These are phyloP conservation scores for Galeruca laticollis DNA, from an alignment of 2,888 invertebrate species.

Conservation along the genomic window DNA sequence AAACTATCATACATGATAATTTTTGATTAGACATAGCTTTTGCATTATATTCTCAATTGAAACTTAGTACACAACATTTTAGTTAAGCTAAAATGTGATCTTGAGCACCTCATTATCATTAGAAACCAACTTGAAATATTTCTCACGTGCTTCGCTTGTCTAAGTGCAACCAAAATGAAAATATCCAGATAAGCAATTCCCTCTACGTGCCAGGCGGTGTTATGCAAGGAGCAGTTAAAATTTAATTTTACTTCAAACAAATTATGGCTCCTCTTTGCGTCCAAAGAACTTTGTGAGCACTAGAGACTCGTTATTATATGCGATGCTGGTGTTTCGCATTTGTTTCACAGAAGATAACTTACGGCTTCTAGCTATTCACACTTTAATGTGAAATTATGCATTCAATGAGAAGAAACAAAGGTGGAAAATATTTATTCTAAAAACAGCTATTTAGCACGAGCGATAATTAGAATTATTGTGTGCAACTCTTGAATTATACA, in stretches of 20 bases:
- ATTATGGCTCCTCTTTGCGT: constrained; percentile 41
- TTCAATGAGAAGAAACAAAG: neutral
- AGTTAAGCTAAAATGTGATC: constrained; percentile 27
- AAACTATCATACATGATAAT: no score
- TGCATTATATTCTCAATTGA: no score
- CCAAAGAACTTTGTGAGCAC: constrained; percentile 36
- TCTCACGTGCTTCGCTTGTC: constrained; percentile 39
- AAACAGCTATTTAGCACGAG: neutral
- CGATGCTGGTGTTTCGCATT: constrained; percentile 13
- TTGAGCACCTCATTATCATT: constrained; percentile 40
- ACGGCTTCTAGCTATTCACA: neutral
- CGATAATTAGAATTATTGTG: no score
- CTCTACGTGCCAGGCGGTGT: constrained; percentile 38
- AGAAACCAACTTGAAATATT: constrained; percentile 33
- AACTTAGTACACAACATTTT: neutral
- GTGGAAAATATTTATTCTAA: neutral
- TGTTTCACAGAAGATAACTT: constrained; percentile 10
- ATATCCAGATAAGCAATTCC: constrained; percentile 44
- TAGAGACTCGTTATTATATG: constrained; percentile 20
- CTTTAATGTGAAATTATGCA: neutral
- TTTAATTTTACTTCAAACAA: constrained; percentile 44
- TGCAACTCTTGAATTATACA: no score
- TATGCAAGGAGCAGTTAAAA: constrained; percentile 43
- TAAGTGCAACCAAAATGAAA: constrained; percentile 42
- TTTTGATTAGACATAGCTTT: no score